Base-by-base conservation (phyloP, 2,888 invertebrate genomes). In the Oeneis ivallda region DNA sequence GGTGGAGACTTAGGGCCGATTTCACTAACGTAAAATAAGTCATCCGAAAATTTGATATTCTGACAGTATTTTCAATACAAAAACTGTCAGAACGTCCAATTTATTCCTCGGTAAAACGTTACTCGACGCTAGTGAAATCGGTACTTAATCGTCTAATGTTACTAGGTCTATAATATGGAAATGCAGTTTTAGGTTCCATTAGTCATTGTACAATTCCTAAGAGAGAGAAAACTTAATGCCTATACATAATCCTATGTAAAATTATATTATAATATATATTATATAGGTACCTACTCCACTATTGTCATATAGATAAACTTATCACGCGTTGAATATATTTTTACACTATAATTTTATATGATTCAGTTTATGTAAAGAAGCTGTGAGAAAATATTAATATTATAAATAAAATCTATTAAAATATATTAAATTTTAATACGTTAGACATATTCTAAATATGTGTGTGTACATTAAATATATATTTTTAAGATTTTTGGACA, bases 161-260 rank as follows among this genome's bases (percentile, higher is more conserved):
- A 26, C 26, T 26, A n/a, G 26, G 26, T 26, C 5, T 26, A 26
- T 26, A 26, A 26, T 26, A 26, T 5, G 26, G 26, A 26, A 26
- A 26, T 26, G 5, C 26, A 26, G 26, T 43, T 43, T 65, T 62
- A 64, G 64, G 59, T 57, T 17, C 52, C 67, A 63, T 61, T 61
- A 52, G 60, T 63, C 53, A 67, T 72, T 50, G 83, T 88, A 87
- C 78, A 84, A 84, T 86, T 84, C 79, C 80, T 81, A 86, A 85
- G 89, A 89, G 89, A 89, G 89, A 89, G 86, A 88, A 81, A 76
- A 72, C 72, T 71, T n/a, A 34, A 53, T 50, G 13, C 67, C 70
- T 68, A 66, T 60, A 68, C 62, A 54, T 58, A 59, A 50, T 50
- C 49, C 52, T 60, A 58, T 52, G n/a, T 41, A 67, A 69, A 65